phyloP scores from a whole-genome alignment of 1,140 invertebrate genomes.

The Bombus ignitus region DNA sequence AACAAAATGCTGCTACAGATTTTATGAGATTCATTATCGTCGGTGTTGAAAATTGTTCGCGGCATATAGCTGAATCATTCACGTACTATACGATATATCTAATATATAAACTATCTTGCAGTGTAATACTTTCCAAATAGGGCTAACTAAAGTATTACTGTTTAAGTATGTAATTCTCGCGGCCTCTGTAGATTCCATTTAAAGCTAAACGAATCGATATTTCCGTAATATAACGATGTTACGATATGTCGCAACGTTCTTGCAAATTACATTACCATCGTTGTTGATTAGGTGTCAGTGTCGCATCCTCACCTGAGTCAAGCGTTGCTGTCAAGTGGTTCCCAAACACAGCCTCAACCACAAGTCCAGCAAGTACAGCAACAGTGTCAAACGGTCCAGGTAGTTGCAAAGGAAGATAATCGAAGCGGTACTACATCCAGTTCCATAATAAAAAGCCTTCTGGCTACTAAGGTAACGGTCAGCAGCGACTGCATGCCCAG shows the following conservation, averaged over 20 bases:
- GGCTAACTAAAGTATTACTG: not conserved
- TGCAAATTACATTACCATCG: not conserved
- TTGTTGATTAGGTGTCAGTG: constrained; percentile 82
- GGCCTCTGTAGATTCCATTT: not conserved
- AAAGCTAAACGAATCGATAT: not conserved
- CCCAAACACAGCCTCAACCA: constrained; percentile 72
- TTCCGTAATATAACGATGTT: constrained; percentile 14
- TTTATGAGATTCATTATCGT: not conserved
- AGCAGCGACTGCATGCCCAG: constrained; percentile 85
- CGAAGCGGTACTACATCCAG: constrained; percentile 80
- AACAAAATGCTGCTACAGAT: not conserved
- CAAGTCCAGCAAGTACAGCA: constrained; percentile 62
- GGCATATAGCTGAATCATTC: not conserved
- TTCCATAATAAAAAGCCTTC: constrained; percentile 92
- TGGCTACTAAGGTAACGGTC: constrained; percentile 92
- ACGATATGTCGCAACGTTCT: constrained; percentile 8
- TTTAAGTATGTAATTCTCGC: not conserved
- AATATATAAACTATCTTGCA: not conserved
- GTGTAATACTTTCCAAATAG: not conserved
- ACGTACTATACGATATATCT: not conserved
- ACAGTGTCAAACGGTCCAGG: constrained; percentile 73
- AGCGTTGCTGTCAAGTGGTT: constrained; percentile 83
- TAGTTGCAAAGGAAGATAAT: constrained; percentile 79
- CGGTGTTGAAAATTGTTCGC: not conserved
- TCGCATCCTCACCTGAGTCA: constrained; percentile 86